Evolutionary conservation across 2,888 invertebrate genomes (phyloP), one percentile per base, ranked within the genome.

Genomic region (Oscheius sp.): DNA sequence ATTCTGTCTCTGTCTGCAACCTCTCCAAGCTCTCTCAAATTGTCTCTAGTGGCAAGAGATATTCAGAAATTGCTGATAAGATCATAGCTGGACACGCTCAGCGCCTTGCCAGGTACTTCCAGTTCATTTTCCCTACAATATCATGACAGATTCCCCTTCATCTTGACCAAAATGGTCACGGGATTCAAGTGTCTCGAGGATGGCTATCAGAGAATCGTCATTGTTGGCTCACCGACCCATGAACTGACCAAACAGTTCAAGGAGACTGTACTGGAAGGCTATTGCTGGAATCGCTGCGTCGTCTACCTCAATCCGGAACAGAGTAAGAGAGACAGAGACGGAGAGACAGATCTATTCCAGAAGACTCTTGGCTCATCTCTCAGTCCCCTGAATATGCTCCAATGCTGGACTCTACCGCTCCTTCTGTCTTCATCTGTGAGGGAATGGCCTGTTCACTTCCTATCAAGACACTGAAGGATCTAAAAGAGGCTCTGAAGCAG

Each of bases 1-100:
- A 96, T 90, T 96, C 96, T 59, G 93, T 96, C 0, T 92, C 95
- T 0, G 93, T 94, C 32, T 92, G 93, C 86, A 96, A 96, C 91
- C 91, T 96, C 21, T 91, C 94, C 47, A 92, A 94, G 62, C 60
- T 87, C 1, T 76, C 80, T 32, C 80, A 79, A 0, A 84, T 90
- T 37, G 93, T 94, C 87, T 93, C 93, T 87, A 92, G 93, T 50
- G 71, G 83, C 0, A 92, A 93, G 21, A 21, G 21, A 21, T 91
- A 92, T 88, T 88, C 89, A 7, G 89, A 91, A 13, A 76, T 72
- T 37, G 86, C 86, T 0, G 73, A 78, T 9, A 73, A 81, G 51
- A 75, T 91, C 11, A 76, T 86, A 57, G 48, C 66, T 1, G 91
- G 92, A 0, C 94, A 93, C 88, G 90, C 92, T 0, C 92, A 92